These are phyloP conservation scores for Zelleria hepariella DNA, from an alignment of 2,888 invertebrate species.

Conservation along the genomic window DNA sequence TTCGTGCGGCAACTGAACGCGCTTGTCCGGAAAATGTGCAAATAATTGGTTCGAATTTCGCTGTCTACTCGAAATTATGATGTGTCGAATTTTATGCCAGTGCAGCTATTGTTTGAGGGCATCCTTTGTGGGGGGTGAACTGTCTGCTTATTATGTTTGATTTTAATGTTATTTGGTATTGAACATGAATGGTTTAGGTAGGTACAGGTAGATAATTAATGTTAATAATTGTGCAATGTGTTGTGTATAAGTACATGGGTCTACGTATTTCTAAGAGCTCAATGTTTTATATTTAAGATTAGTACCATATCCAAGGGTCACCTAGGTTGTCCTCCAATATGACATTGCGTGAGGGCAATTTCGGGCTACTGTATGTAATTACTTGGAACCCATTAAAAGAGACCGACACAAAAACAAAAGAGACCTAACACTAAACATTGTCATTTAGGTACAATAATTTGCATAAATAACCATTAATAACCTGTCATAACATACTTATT, in stretches of 20 bases:
- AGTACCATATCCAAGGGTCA: not conserved
- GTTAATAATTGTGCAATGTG: too few relatives aligned
- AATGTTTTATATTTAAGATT: too few relatives aligned
- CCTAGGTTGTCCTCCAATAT: not conserved
- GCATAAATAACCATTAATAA: not conserved
- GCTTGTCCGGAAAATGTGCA: not conserved
- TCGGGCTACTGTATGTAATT: not conserved
- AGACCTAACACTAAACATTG: not conserved
- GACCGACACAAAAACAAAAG: not conserved
- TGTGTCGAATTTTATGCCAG: not conserved
- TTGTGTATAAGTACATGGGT: too few relatives aligned
- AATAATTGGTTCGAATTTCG: constrained; percentile 1
- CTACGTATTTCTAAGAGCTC: too few relatives aligned
- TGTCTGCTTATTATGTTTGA: not conserved
- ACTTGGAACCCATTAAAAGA: not conserved
- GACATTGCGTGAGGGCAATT: not conserved
- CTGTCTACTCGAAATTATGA: not conserved
- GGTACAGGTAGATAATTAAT: not conserved
- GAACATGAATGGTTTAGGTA: too few relatives aligned
- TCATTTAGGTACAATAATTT: not conserved
- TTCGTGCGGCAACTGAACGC: not conserved
- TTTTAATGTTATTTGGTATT: not conserved
- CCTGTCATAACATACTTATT: not conserved
- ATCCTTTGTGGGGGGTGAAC: not conserved
- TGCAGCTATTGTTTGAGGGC: not conserved